phyloP scores from a whole-genome alignment of 2,797 vertebrate species.

The Dicrostonyx torquatus region DNA sequence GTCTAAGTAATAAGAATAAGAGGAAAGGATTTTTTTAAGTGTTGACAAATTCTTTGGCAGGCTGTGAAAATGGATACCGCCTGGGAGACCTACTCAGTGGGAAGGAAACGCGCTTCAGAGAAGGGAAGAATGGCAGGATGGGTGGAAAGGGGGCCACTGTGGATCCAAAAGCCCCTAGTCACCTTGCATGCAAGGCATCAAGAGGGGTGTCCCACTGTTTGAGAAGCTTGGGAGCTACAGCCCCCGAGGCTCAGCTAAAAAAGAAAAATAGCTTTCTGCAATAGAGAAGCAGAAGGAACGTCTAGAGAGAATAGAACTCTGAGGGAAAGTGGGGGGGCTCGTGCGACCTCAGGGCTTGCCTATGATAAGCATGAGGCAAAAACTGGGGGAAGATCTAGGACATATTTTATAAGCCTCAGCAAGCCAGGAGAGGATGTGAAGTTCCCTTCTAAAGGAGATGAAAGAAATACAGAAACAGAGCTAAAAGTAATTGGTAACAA shows the following conservation, averaged over 20 bases:
- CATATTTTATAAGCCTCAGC: background rate
- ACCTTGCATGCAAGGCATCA: rapidly evolving
- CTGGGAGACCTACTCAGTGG: background rate
- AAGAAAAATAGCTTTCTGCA: background rate
- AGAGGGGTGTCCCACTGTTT: background rate
- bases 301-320: background rate
- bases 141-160: background rate
- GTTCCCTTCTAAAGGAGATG: conserved; percentile 44
- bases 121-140: background rate
- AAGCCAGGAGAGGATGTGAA: background rate
- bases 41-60: background rate
- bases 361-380: background rate
- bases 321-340: no score
- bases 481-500: conserved; percentile 42
- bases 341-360: background rate
- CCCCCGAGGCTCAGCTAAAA: background rate
- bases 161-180: background rate
- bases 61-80: background rate
- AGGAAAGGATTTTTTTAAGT: background rate
- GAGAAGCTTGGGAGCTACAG: background rate
- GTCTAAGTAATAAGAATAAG: background rate
- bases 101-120: background rate
- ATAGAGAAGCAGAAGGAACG: background rate
- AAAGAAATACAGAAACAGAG: conserved; percentile 14
- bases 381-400: background rate